Conservation (phyloP, 2,113 vertebrate genomes). For the Pholis gunnellus region DNA sequence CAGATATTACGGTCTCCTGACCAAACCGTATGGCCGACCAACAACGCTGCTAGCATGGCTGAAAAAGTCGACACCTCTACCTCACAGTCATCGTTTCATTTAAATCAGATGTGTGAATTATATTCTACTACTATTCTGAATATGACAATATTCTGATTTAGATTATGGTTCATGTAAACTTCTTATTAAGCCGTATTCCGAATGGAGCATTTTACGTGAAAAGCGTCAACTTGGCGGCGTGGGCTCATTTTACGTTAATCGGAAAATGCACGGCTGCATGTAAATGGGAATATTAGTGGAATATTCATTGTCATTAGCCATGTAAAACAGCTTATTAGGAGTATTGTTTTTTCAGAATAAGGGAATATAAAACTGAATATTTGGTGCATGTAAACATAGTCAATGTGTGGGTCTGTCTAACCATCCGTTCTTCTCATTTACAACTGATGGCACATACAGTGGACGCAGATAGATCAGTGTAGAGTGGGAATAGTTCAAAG, state of each 20-base stretch:
- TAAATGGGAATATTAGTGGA: no score
- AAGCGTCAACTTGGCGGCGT: no score
- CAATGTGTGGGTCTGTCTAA: not conserved
- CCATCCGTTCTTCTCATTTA: not conserved
- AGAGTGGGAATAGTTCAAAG: not conserved
- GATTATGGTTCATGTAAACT: not conserved
- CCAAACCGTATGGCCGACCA: not conserved
- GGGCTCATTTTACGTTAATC: no score
- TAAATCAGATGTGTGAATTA: not conserved
- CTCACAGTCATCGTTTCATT: not conserved
- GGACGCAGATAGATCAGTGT: not conserved
- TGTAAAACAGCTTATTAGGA: no score
- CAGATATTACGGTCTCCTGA: not conserved
- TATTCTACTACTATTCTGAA: not conserved
- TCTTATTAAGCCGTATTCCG: not conserved
- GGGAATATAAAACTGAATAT: not conserved
- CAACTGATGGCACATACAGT: not conserved
- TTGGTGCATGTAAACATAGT: not conserved
- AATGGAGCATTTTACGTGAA: no score
- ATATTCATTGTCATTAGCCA: no score
- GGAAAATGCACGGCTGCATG: no score
- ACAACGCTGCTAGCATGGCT: not conserved
- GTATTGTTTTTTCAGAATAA: not conserved
- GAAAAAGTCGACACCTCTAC: not conserved
- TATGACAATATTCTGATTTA: not conserved